A percentile compares a stretch with the other conserved stretches of the same genome.
Evolutionary conservation across 2,113 vertebrate species (phyloP).

Genomic region (Vireo altiloquus): DNA sequence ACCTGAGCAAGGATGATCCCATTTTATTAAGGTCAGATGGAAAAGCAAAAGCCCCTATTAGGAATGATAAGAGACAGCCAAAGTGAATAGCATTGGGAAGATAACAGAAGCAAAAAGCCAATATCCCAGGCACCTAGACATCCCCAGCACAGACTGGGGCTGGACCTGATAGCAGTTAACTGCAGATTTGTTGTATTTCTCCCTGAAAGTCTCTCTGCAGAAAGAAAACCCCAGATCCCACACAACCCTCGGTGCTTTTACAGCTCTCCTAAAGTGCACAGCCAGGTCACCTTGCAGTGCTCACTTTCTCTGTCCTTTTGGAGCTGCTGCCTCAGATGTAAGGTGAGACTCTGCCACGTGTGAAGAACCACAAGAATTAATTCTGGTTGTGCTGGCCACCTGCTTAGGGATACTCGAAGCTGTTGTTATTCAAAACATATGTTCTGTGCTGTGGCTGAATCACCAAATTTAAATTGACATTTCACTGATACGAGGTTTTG

Average conservation of each 20-base stretch:
- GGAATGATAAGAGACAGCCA: not conserved
- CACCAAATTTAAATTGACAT: not conserved
- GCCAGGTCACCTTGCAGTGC: not conserved
- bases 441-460: not conserved
- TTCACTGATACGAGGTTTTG: not conserved
- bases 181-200: not conserved
- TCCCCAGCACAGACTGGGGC: not conserved
- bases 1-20: not conserved
- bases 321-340: not conserved
- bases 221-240: not conserved
- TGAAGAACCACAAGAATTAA: not conserved
- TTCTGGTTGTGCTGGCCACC: not conserved
- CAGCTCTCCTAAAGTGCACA: not conserved
- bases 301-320: not conserved
- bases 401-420: not conserved
- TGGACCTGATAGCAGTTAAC: not conserved
- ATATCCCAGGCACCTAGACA: not conserved
- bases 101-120: not conserved
- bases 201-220: not conserved
- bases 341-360: not conserved
- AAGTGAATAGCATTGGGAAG: not conserved
- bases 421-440: not conserved
- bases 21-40: not conserved
- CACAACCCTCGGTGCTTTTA: not conserved
- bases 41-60: not conserved